A percentile compares a stretch with the other conserved stretches of the same genome.
Evolutionary conservation across 2,797 vertebrate species (phyloP).

Genomic region (Chelon auratus): DNA sequence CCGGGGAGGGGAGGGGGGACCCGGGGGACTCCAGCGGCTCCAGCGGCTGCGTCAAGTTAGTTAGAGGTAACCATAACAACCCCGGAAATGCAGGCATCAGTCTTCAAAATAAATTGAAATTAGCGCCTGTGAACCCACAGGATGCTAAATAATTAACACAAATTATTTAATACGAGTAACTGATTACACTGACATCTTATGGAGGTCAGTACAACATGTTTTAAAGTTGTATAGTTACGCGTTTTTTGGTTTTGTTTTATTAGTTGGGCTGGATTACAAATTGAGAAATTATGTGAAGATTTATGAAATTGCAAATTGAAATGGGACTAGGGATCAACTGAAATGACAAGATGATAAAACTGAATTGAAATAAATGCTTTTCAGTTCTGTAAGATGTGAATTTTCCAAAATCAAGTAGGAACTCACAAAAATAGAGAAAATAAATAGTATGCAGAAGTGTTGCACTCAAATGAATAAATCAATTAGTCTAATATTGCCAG

Average conservation of each 20-base stretch:
- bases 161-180: background rate
- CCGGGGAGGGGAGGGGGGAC: conserved; percentile 67
- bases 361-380: too few species aligned
- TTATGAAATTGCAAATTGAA: too few species aligned
- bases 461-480: too few species aligned
- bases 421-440: too few species aligned
- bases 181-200: background rate
- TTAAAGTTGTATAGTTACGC: background rate
- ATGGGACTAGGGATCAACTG: too few species aligned
- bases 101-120: conserved; percentile 43
- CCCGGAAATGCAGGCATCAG: conserved; percentile 6
- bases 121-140: background rate
- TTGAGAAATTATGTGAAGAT: too few species aligned
- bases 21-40: conserved; percentile 56
- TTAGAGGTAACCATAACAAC: background rate
- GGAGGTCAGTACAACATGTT: background rate
- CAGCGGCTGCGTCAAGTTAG: conserved; percentile 40
- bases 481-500: too few species aligned
- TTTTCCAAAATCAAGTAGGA: too few species aligned
- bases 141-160: background rate
- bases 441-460: too few species aligned
- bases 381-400: too few species aligned
- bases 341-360: too few species aligned
- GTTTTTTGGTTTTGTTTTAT: background rate
- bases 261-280: too few species aligned